Evolutionary conservation across 2,797 vertebrate species (phyloP).

Genomic region (Gephyroberyx darwinii): DNA sequence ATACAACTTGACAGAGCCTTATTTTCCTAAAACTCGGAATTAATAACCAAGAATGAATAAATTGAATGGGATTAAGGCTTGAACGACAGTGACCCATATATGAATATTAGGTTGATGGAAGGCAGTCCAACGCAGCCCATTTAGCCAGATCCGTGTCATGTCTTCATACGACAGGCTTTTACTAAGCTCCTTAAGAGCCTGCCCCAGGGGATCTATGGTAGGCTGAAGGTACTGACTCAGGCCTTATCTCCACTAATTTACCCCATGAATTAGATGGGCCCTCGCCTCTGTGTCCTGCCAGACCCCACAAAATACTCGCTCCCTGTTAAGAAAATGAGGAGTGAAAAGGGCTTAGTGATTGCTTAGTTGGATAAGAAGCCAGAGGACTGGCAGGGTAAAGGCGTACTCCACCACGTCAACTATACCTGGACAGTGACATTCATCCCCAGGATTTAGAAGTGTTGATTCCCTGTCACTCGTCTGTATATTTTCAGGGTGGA

Average conservation of each 20-base stretch:
- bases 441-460: conserved; percentile 55
- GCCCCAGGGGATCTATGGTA: conserved; percentile 81
- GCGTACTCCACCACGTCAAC: conserved; percentile 52
- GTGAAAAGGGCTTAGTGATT: conserved; percentile 70
- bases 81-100: conserved; percentile 78
- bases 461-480: conserved; percentile 70
- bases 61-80: conserved; percentile 78
- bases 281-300: conserved; percentile 71
- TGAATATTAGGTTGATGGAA: conserved; percentile 81
- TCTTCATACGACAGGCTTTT: conserved; percentile 83
- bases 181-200: conserved; percentile 86
- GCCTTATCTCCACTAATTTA: conserved; percentile 85
- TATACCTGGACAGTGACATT: conserved; percentile 59
- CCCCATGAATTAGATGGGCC: conserved; percentile 76
- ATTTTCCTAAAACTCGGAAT: conserved; percentile 69
- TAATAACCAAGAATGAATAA: conserved; percentile 76
- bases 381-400: conserved; percentile 44
- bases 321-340: conserved; percentile 70
- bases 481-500: conserved; percentile 66
- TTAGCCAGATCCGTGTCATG: conserved; percentile 83
- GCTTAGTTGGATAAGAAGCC: conserved; percentile 60
- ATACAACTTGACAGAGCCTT: conserved; percentile 1
- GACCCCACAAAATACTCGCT: conserved; percentile 68
- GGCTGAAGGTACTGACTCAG: conserved; percentile 80
- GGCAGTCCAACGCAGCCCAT: conserved; percentile 80